A percentile compares a stretch with the other conserved stretches of the same genome.
phyloP scores from a whole-genome alignment of 2,113 vertebrate species.

The Gymnocephalus cernua region DNA sequence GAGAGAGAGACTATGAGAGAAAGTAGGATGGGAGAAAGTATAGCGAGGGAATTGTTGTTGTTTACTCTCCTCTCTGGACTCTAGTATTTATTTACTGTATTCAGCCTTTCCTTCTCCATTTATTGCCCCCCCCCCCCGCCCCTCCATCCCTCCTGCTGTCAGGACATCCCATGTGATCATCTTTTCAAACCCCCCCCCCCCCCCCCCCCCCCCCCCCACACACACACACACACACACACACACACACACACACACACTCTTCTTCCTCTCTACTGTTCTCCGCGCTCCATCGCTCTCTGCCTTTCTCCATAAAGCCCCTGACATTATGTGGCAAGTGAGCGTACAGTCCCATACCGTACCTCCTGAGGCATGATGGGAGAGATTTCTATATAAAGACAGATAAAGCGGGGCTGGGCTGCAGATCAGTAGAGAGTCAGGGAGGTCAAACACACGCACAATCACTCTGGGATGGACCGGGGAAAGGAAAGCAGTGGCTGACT shows the following conservation, averaged over 20 bases:
- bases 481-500: constrained; percentile 5
- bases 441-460: constrained; percentile 37
- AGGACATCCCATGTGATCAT: constrained; percentile 55
- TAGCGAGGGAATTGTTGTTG: constrained; percentile 43
- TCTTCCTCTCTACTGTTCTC: constrained; percentile 15
- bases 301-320: constrained; percentile 56
- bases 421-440: constrained; percentile 50
- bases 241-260: background rate
- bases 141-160: constrained; percentile 16
- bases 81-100: constrained; percentile 51
- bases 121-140: background rate
- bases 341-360: constrained; percentile 60
- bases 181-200: constrained; percentile 32
- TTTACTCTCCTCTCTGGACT: constrained; percentile 32
- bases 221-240: too few species aligned
- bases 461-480: constrained; percentile 26
- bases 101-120: background rate
- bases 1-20: background rate
- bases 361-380: constrained; percentile 76
- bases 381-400: constrained; percentile 73
- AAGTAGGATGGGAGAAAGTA: constrained; percentile 18
- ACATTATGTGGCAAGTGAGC: constrained; percentile 69
- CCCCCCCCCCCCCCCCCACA: too few species aligned
- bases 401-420: constrained; percentile 39
- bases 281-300: constrained; percentile 24